Conservation (phyloP, 2,113 vertebrate species). For the Anas platyrhynchos region DNA sequence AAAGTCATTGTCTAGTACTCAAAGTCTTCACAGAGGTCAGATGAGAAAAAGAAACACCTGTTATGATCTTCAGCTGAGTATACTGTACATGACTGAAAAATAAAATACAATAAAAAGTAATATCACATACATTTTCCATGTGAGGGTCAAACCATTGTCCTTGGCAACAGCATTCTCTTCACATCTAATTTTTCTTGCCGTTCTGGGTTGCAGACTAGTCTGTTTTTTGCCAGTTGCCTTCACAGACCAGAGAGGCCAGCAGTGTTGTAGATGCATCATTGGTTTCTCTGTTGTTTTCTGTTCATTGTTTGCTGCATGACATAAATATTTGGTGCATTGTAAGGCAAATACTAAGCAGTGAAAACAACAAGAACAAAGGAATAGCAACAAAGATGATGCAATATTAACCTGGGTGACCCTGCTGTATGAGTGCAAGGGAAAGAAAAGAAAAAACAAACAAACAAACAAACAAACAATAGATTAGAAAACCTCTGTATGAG, state of each 20-base stretch:
- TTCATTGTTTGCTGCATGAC: background rate
- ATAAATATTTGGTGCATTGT: background rate
- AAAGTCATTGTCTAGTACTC: background rate
- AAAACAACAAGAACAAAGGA: background rate
- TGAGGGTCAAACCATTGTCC: background rate
- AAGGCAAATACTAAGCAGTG: background rate
- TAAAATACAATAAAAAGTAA: background rate
- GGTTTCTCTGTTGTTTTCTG: background rate
- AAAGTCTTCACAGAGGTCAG: background rate
- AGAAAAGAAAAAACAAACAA: background rate
- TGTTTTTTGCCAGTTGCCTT: background rate
- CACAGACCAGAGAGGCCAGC: background rate
- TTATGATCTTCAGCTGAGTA: background rate
- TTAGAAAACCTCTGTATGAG: background rate
- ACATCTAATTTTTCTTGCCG: background rate
- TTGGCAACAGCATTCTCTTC: background rate
- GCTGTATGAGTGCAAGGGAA: background rate
- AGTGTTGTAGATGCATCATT: background rate
- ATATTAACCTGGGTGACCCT: background rate
- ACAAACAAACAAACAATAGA: background rate
- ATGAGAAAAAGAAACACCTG: background rate
- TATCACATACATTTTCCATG: background rate
- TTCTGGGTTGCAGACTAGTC: background rate
- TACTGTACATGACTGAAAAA: background rate
- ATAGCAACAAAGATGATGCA: background rate